Percentiles rank a stretch among this genome's conserved stretches.
phyloP scores from a whole-genome alignment of 2,888 invertebrate genomes.

The Oligia latruncula region DNA sequence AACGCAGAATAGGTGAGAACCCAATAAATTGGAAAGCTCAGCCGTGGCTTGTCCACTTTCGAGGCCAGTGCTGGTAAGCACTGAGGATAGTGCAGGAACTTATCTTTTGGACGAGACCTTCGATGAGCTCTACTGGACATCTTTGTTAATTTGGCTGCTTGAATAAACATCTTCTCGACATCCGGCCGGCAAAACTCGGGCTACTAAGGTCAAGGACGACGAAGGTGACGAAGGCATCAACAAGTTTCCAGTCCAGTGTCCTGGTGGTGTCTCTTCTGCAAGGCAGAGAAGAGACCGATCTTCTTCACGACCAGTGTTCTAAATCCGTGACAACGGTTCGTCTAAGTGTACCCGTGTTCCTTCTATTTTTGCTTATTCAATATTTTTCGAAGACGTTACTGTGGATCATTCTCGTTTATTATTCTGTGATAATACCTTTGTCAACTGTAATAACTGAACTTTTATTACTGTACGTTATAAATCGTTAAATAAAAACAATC shows the following conservation, averaged over 20 bases:
- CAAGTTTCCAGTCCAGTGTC: neutral
- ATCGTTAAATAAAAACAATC: neutral
- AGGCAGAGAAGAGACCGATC: neutral
- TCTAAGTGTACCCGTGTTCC: neutral
- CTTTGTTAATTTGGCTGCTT: neutral
- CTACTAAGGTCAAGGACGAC: neutral
- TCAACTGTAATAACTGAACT: neutral
- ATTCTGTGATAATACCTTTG: neutral
- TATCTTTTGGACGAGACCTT: neutral
- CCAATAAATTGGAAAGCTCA: neutral
- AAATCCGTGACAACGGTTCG: conserved; percentile 5
- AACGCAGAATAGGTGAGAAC: neutral
- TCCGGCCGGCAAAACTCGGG: no score
- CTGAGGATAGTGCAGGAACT: neutral
- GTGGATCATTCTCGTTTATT: neutral
- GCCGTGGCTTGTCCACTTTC: neutral
- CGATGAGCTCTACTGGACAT: neutral
- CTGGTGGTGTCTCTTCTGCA: neutral
- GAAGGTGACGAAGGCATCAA: neutral
- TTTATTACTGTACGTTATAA: neutral
- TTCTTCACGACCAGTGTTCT: neutral
- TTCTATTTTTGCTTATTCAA: neutral
- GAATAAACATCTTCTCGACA: neutral
- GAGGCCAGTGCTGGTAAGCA: neutral
- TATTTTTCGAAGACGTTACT: neutral